Conservation (phyloP, 2,113 vertebrate species). For the Pterocles orientalis region DNA sequence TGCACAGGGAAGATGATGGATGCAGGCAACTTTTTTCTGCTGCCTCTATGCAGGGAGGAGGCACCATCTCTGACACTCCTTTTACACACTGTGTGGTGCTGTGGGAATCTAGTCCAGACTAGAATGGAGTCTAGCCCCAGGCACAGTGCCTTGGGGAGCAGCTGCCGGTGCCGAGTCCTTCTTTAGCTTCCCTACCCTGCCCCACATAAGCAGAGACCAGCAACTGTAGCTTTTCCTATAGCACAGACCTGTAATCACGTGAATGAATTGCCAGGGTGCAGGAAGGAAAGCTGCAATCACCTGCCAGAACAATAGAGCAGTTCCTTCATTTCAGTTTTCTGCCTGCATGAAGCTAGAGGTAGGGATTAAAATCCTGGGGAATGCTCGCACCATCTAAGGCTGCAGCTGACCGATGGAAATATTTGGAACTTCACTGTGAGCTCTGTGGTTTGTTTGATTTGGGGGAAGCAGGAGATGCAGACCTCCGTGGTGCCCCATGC, state of each 20-base stretch:
- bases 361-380: neutral
- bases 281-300: neutral
- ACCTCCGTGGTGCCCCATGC: neutral
- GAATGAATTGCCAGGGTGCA: neutral
- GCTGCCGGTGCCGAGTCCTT: neutral
- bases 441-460: neutral
- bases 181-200: neutral
- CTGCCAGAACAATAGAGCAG: neutral
- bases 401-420: neutral
- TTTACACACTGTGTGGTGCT: neutral
- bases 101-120: neutral
- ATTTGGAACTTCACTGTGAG: neutral
- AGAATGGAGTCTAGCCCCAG: neutral
- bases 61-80: neutral
- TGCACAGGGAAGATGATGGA: neutral
- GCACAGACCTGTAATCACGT: neutral
- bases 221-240: neutral
- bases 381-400: neutral
- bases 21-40: neutral
- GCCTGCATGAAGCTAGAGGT: neutral
- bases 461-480: neutral
- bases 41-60: neutral
- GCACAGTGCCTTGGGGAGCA: neutral
- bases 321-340: neutral
- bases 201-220: neutral